Base-by-base conservation (phyloP, 1,140 invertebrate species). In the Lucilia sericata region DNA sequence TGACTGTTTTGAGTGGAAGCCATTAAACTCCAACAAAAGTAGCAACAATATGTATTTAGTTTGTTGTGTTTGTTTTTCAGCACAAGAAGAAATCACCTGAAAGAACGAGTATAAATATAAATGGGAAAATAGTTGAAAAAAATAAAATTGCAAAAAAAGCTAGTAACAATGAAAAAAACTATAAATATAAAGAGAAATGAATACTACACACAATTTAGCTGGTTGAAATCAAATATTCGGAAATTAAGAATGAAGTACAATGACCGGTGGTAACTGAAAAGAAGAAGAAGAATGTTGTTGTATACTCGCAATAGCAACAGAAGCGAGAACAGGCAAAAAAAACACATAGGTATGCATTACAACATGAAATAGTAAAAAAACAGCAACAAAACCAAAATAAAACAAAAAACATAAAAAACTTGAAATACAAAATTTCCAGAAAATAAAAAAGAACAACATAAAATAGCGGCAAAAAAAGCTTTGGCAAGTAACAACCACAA, bases 231-330 rank as follows among this genome's bases (percentile, higher is more conserved):
- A 70, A 70, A 70, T 70, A 70, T 70, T 70, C 65, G 65, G 65
- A 70, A 70, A 70, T n/a, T 70, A 10, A 9, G 65, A 70, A 70
- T 70, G 65, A 70, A 70, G 65, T 70, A 70, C 65, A 70, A 70
- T 70, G 65, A 70, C 65, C 65, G 65, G 51, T 55, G 51, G 51
- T 55, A 70, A 19, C 65, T 21, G 14, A 60, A 60, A n/a, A 3
- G 12, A 60, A 2, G 14, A 17, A 60, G n/a, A n/a, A n/a, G n/a
- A n/a, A n/a, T n/a, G n/a, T n/a, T 30, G 25, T 30, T 30, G 25
- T 30, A n/a, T n/a, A n/a, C n/a, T 30, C 25, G 25, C 25, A 30
- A 30, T 30, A 30, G 25, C 3, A 30, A 30, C 25, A 30, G 25
- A 30, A 30, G 25, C 25, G 3, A 30, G 25, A 30, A 30, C 25